phyloP scores from a whole-genome alignment of 2,113 vertebrate species.

The Callionymus lyra region DNA sequence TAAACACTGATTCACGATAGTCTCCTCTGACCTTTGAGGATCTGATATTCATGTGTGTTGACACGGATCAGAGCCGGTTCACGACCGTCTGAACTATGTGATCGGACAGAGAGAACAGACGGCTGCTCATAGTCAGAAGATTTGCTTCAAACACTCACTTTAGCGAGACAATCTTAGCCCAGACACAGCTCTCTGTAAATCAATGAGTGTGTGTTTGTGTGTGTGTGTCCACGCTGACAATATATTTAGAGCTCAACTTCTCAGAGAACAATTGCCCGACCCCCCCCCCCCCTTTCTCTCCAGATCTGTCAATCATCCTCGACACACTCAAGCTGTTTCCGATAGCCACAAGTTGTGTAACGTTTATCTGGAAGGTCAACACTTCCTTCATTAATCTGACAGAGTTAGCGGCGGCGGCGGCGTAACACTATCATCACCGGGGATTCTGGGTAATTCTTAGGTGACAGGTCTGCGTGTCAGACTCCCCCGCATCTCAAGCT shows the following conservation, averaged over 20 bases:
- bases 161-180: too few relatives aligned
- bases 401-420: slow-evolving; percentile 5
- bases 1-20: too few relatives aligned
- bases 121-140: too few relatives aligned
- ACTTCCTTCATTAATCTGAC: slow-evolving; percentile 60
- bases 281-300: too few relatives aligned
- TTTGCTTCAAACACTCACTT: too few relatives aligned
- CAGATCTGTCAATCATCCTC: slow-evolving; percentile 28
- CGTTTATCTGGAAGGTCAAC: slow-evolving; percentile 59
- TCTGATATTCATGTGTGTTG: too few relatives aligned
- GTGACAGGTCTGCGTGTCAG: slow-evolving; percentile 65
- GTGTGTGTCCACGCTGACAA: slow-evolving; percentile 16
- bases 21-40: too few relatives aligned
- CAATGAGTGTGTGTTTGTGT: too few relatives aligned
- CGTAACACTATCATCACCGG: slow-evolving; percentile 61
- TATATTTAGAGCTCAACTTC: slow-evolving; percentile 33
- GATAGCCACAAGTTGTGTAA: not conserved
- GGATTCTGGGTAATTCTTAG: slow-evolving; percentile 64
- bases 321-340: slow-evolving; percentile 21
- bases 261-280: slow-evolving; percentile 13
- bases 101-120: too few relatives aligned
- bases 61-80: too few relatives aligned
- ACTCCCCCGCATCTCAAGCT: slow-evolving; percentile 56
- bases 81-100: too few relatives aligned
- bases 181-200: too few relatives aligned